Conservation (phyloP, 2,888 invertebrate species). For the Cerceris ruficornis region DNA sequence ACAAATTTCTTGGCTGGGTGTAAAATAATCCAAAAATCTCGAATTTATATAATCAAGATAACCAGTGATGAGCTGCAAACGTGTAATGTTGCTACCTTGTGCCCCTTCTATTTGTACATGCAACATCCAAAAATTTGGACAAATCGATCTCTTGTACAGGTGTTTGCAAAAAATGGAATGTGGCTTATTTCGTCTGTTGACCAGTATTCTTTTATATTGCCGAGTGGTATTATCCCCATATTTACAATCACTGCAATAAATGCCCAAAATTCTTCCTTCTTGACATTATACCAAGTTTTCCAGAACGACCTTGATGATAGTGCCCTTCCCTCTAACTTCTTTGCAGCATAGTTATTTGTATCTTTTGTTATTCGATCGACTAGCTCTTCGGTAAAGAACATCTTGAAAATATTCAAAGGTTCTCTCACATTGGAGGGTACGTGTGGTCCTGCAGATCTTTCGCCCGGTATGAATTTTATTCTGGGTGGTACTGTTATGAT, state of each 20-base stretch:
- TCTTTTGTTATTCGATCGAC: slow-evolving; percentile 16
- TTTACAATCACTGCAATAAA: slow-evolving; percentile 11
- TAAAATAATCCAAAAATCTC: slow-evolving; percentile 1
- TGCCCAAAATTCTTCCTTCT: slow-evolving; percentile 4
- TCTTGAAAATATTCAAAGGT: slow-evolving; percentile 23
- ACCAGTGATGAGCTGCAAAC: slow-evolving; percentile 18
- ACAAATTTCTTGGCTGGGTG: background rate
- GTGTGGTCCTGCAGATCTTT: slow-evolving; percentile 27
- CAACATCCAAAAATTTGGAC: slow-evolving; percentile 35
- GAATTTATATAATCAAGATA: slow-evolving; percentile 13
- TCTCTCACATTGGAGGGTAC: slow-evolving; percentile 22
- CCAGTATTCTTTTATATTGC: slow-evolving; percentile 50
- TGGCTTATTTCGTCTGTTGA: slow-evolving; percentile 21
- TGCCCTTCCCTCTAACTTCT: background rate
- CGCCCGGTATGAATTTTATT: slow-evolving; percentile 29
- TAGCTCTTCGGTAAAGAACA: slow-evolving; percentile 29
- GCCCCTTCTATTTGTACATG: slow-evolving; percentile 18
- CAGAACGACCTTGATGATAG: slow-evolving; percentile 2
- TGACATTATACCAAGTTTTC: slow-evolving; percentile 4
- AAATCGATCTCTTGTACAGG: slow-evolving; percentile 36
- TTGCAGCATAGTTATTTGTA: slow-evolving; percentile 5
- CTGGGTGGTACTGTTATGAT: too few relatives aligned
- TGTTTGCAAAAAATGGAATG: slow-evolving; percentile 31
- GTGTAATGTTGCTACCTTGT: slow-evolving; percentile 11
- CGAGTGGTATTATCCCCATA: slow-evolving; percentile 11